phyloP scores from a whole-genome alignment of 2,797 vertebrate genomes.

The Chaetophractus vellerosus region DNA sequence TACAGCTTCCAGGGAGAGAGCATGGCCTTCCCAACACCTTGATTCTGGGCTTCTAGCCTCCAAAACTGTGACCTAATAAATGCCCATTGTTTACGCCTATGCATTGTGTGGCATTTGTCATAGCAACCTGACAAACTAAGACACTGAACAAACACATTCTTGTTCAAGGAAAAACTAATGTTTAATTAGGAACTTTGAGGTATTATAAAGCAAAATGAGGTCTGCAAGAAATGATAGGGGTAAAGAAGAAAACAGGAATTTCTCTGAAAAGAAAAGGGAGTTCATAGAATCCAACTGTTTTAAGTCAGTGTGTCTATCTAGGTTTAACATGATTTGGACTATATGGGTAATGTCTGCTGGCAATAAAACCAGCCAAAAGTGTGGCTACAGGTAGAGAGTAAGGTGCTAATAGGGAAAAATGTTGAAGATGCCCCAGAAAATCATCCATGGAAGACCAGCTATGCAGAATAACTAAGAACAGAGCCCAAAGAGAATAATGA shows the following conservation, averaged over 20 bases:
- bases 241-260: background rate
- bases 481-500: slow-evolving; percentile 68
- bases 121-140: no score
- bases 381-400: background rate
- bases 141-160: background rate
- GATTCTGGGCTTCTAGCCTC: no score
- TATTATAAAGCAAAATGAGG: slow-evolving; percentile 11
- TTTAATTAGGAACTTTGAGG: background rate
- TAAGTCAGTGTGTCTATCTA: background rate
- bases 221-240: slow-evolving; percentile 1
- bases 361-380: background rate
- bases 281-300: background rate
- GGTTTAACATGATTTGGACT: background rate
- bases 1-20: no score
- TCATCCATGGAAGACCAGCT: slow-evolving; percentile 21
- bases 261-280: background rate
- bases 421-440: slow-evolving; percentile 3
- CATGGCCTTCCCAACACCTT: no score
- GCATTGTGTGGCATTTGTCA: no score
- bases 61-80: no score
- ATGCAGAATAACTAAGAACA: slow-evolving; percentile 66
- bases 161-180: slow-evolving; percentile 15
- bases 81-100: no score
- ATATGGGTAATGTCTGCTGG: background rate
- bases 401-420: background rate